These are phyloP conservation scores for Sebastes glaucus DNA, from an alignment of 2,797 vertebrate genomes.

Conservation along the genomic window DNA sequence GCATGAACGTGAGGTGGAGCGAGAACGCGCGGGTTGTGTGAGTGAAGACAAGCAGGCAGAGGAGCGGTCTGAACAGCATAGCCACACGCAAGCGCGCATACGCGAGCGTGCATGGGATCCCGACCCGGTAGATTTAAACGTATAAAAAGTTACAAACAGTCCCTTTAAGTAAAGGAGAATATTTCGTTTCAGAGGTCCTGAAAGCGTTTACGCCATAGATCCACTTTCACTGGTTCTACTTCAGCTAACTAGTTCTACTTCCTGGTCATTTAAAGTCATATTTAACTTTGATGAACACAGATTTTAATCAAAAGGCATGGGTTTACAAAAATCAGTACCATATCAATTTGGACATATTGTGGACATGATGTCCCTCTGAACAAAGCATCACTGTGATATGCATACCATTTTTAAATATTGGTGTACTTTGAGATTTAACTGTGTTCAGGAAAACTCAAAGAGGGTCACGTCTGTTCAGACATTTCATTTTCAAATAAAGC, in stretches of 20 bases:
- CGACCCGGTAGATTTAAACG: too few species aligned
- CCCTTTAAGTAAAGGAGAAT: background rate
- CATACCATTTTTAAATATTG: background rate
- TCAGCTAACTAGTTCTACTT: too few species aligned
- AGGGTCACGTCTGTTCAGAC: background rate
- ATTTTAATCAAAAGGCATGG: background rate
- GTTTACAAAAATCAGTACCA: background rate
- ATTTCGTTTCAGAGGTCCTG: background rate
- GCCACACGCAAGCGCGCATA: too few species aligned
- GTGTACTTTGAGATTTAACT: background rate
- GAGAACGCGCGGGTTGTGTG: too few species aligned
- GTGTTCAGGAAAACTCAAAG: background rate
- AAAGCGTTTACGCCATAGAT: background rate
- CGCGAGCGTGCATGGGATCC: fast-evolving
- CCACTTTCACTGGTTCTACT: background rate
- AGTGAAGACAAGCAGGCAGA: too few species aligned
- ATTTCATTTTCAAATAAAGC: background rate
- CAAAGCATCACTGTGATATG: background rate
- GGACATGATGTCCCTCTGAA: background rate
- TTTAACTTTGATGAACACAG: background rate
- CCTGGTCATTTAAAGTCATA: background rate
- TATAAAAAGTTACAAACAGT: too few species aligned
- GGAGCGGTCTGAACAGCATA: too few species aligned
- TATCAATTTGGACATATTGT: background rate
- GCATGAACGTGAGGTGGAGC: too few species aligned